Evolutionary conservation across 2,888 invertebrate genomes (phyloP).

Genomic region (Drosophila pegasa): DNA sequence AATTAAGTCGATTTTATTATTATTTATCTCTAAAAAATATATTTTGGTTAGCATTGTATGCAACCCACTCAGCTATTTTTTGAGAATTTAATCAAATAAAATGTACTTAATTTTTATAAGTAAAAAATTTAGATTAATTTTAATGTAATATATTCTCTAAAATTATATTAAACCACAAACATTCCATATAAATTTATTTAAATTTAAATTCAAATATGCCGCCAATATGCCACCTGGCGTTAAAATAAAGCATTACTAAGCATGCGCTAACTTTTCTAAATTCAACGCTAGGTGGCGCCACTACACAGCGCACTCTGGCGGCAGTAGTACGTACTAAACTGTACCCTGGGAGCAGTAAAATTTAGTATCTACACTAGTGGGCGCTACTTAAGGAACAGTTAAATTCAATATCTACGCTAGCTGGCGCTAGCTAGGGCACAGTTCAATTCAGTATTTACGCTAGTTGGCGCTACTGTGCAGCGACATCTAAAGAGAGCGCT

Average conservation of each 20-base stretch:
- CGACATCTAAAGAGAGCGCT: neutral
- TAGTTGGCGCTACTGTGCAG: constrained; percentile 10
- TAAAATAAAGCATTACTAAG: neutral
- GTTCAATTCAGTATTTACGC: neutral
- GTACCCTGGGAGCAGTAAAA: neutral
- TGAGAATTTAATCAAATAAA: too few species aligned
- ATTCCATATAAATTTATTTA: neutral
- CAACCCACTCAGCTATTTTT: too few species aligned
- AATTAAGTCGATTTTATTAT: too few species aligned
- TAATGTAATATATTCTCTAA: neutral
- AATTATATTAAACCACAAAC: neutral
- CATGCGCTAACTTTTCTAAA: neutral
- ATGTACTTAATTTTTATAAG: too few species aligned
- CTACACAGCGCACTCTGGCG: constrained; percentile 19
- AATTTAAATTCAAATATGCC: neutral
- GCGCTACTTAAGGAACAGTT: too few species aligned
- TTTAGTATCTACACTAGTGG: neutral
- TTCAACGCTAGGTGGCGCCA: neutral
- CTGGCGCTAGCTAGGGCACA: constrained; percentile 20
- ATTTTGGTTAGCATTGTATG: too few species aligned
- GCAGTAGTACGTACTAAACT: neutral
- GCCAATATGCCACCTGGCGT: constrained; percentile 7
- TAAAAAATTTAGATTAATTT: neutral
- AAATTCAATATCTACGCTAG: too few species aligned
- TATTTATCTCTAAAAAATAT: too few species aligned